These are phyloP conservation scores for Sphaeramia orbicularis DNA, from an alignment of 2,797 vertebrate genomes.

Conservation along the genomic window DNA sequence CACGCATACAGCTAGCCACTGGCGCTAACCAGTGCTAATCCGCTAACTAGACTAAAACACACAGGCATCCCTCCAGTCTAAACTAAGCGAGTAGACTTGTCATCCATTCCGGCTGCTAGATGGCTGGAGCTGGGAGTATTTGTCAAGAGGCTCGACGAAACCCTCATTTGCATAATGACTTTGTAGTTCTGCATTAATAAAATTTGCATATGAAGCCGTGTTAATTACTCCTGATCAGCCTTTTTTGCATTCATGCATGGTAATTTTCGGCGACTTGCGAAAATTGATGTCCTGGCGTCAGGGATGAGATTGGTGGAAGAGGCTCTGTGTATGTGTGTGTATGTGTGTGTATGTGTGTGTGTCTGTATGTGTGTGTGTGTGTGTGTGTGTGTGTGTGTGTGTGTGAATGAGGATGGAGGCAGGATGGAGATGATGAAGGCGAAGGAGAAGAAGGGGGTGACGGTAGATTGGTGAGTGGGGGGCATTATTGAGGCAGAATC, in stretches of 20 bases:
- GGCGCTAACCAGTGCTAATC: conserved; percentile 77
- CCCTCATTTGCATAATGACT: conserved; percentile 99
- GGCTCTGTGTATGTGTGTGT: conserved; percentile 49
- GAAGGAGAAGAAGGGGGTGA: neutral
- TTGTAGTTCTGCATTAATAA: conserved; percentile 99
- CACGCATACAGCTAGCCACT: conserved; percentile 71
- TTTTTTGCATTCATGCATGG: conserved; percentile 99
- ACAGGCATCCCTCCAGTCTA: conserved; percentile 84
- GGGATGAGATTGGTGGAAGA: conserved; percentile 82
- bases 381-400: conserved; percentile 21
- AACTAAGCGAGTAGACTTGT: conserved; percentile 90
- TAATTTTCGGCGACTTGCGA: conserved; percentile 99
- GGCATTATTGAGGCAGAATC: conserved; percentile 26
- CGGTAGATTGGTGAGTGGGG: neutral
- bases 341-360: conserved; percentile 39
- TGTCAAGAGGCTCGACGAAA: conserved; percentile 99
- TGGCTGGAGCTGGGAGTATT: conserved; percentile 97
- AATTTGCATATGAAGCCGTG: conserved; percentile 99
- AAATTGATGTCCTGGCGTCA: conserved; percentile 98
- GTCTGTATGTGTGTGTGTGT: conserved; percentile 11
- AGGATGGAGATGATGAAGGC: conserved; percentile 38
- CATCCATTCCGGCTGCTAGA: conserved; percentile 81
- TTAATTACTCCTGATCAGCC: conserved; percentile 99
- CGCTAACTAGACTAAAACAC: conserved; percentile 64
- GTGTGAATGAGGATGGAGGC: conserved; percentile 17